Evolutionary conservation across 2,797 vertebrate species (phyloP).

Genomic region (Hoplostethus mediterraneus): DNA sequence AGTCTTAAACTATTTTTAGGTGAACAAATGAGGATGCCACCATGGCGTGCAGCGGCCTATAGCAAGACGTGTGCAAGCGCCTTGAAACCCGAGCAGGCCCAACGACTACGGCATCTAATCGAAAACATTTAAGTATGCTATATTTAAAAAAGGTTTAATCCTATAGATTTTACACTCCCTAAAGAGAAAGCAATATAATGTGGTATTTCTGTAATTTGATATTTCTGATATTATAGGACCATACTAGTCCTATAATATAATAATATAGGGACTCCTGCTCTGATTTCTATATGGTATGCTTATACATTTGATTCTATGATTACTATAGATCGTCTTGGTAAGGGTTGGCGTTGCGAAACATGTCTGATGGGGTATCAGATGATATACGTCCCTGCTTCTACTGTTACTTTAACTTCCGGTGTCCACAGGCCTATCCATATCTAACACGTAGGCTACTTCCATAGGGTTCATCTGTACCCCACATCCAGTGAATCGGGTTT

Average conservation of each 20-base stretch:
- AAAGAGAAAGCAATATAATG: no score
- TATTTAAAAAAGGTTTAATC: constrained; percentile 35
- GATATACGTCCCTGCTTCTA: constrained; percentile 31
- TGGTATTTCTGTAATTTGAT: no score
- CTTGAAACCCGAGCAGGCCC: constrained; percentile 56
- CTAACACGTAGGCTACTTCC: constrained; percentile 37
- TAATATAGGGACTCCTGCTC: not conserved
- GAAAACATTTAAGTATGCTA: constrained; percentile 46
- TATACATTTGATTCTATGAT: not conserved
- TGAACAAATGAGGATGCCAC: constrained; percentile 83
- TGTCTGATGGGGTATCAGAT: constrained; percentile 22
- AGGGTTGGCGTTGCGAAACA: constrained; percentile 19
- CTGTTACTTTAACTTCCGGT: constrained; percentile 32
- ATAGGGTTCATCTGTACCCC: constrained; percentile 31
- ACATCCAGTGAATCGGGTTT: constrained; percentile 49
- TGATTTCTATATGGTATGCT: not conserved
- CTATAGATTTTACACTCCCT: constrained; percentile 8
- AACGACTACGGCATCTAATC: constrained; percentile 21
- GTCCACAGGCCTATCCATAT: constrained; percentile 3
- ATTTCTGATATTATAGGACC: no score
- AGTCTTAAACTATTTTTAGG: constrained; percentile 86
- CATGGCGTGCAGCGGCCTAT: constrained; percentile 80
- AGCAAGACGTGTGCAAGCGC: constrained; percentile 67
- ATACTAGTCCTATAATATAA: no score
- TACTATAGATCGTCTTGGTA: not conserved